Percentiles rank a stretch among this genome's conserved stretches.
Conservation (phyloP, 2,888 invertebrate species). For the Unio pictorum region DNA sequence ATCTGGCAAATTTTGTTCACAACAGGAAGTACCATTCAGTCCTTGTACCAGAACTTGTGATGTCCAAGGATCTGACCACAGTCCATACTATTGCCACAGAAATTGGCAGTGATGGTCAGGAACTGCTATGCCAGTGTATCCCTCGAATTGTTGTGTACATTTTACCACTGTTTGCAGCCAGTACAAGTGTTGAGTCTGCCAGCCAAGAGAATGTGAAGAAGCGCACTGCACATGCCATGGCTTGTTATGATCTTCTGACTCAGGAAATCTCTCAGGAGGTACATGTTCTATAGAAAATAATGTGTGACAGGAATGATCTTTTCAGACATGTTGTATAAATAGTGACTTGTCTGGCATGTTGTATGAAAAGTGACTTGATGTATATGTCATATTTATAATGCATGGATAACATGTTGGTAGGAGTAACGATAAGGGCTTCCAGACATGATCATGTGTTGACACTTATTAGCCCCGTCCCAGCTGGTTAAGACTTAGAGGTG, state of each 20-base stretch:
- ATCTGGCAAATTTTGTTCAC: conserved; percentile 1
- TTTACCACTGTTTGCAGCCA: conserved; percentile 62
- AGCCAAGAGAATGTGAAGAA: conserved; percentile 31
- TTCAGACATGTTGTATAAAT: not conserved
- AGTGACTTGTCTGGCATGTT: not conserved
- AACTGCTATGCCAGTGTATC: conserved; percentile 44
- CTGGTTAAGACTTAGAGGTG: too few species aligned
- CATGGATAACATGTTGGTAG: too few species aligned
- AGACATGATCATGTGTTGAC: too few species aligned
- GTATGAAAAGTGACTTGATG: not conserved
- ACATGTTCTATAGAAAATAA: not conserved
- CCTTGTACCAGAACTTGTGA: conserved; percentile 56
- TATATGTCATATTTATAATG: too few species aligned
- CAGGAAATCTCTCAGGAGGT: conserved; percentile 51
- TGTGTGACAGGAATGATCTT: too few species aligned
- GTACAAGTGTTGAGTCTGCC: conserved; percentile 20
- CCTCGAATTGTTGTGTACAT: conserved; percentile 60
- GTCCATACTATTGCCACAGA: conserved; percentile 32
- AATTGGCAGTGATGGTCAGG: conserved; percentile 27
- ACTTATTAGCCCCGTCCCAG: too few species aligned
- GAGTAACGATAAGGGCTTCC: too few species aligned
- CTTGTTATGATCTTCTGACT: conserved; percentile 52
- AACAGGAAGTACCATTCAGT: conserved; percentile 41
- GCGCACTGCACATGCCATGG: conserved; percentile 35
- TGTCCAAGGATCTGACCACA: conserved; percentile 32